Evolutionary conservation across 2,797 vertebrate genomes (phyloP), one percentile per base, ranked within the genome.

Genomic region (Sebastes diploproa): DNA sequence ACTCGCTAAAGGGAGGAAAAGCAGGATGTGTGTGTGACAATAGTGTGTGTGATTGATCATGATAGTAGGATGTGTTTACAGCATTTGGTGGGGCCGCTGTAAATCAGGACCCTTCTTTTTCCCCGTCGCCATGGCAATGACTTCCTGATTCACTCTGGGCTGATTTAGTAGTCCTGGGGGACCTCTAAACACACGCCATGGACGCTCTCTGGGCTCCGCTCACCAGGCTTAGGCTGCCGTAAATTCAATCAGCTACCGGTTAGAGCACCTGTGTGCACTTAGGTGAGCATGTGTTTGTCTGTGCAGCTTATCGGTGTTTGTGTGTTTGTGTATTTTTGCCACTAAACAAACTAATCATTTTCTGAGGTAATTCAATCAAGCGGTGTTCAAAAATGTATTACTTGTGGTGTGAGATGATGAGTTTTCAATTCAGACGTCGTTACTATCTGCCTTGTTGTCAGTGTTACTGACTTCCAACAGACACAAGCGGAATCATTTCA

Each of bases 121-220:
- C 55, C 75, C 78, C 2, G 84, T 94, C 89, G 74, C 94, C 90
- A 94, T 94, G 90, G 92, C 85, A 80, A 94, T 93, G 91, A 87
- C 89, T 91, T 93, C 92, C 92, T 94, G 94, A 93, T 94, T 89
- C 93, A 92, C 92, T 94, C 91, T 91, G 87, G 82, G 91, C 76
- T 94, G 94, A 94, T 94, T 94, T 93, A 94, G 91, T 93, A 77
- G 88, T 91, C 94, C 89, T 74, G 64, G 68, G 92, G 86, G 93
- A 93, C 65, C 83, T 89, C 87, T 93, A 93, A 94, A 93, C 89
- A 91, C 89, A 92, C 58, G 80, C 86, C 85, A 90, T 77, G 85
- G 92, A 91, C 91, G 91, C 90, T 93, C 88, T 92, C 88, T 88
- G 78, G 86, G 89, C 92, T 91, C 87, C 18, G 77, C 87, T 92